Percentiles rank a stretch among this genome's conserved stretches.
Conservation (phyloP, 2,888 invertebrate species). For the Luperina testacea region DNA sequence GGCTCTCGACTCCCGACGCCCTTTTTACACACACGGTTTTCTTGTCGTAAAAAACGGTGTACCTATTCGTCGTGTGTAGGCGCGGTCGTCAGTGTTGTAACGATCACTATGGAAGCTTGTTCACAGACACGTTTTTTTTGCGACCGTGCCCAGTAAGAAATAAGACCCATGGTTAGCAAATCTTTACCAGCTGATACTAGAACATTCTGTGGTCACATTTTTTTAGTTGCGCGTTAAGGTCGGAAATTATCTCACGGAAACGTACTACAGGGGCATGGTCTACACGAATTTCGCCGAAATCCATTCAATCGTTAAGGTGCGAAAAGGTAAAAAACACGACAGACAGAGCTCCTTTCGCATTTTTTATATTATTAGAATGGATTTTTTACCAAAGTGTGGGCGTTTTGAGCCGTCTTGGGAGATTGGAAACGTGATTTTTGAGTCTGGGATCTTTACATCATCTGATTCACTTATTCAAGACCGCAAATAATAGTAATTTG, state of each 20-base stretch:
- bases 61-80: no score
- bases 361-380: background rate
- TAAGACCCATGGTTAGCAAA: background rate
- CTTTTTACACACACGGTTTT: no score
- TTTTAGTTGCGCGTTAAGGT: background rate
- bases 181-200: background rate
- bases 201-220: background rate
- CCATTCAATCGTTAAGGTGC: background rate
- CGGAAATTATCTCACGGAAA: background rate
- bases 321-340: background rate
- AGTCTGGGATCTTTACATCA: background rate
- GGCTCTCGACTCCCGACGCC: no score
- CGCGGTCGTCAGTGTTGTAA: background rate
- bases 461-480: background rate
- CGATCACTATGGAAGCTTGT: background rate
- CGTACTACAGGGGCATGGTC: background rate
- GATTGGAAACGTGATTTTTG: background rate
- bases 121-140: background rate
- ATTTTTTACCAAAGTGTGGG: background rate
- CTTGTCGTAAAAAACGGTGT: no score
- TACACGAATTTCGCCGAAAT: background rate
- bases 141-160: background rate
- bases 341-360: background rate
- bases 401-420: background rate
- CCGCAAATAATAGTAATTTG: background rate